These are phyloP conservation scores for Lagocephalus sceleratus DNA, from an alignment of 2,797 vertebrate genomes.

Conservation along the genomic window DNA sequence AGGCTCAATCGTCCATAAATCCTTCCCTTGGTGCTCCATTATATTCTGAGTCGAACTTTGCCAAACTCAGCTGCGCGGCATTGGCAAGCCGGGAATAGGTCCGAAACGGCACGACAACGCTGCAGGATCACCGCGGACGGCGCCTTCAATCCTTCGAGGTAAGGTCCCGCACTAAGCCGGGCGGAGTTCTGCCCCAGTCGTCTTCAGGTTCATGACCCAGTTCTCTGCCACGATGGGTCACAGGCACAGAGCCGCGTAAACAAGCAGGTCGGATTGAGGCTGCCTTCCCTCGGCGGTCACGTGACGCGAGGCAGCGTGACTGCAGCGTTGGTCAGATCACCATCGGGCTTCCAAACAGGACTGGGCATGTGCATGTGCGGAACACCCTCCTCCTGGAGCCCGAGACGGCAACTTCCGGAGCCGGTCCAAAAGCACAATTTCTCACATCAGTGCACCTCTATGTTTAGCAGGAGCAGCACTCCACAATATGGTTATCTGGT, in stretches of 20 bases:
- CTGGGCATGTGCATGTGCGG: conserved; percentile 42
- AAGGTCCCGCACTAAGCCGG: conserved; percentile 35
- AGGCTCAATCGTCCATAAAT: conserved; percentile 43
- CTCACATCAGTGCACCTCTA: conserved; percentile 57
- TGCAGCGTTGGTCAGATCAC: conserved; percentile 50
- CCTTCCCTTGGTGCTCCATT: conserved; percentile 24
- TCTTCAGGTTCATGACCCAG: conserved; percentile 50
- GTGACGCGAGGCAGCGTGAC: conserved; percentile 52
- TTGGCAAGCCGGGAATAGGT: conserved; percentile 26
- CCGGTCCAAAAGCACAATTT: conserved; percentile 64
- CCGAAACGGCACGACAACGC: conserved; percentile 15
- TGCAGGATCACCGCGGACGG: conserved; percentile 21
- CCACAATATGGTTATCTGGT: conserved; percentile 46
- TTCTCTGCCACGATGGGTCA: conserved; percentile 49
- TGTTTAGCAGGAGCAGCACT: conserved; percentile 46
- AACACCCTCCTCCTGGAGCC: conserved; percentile 53
- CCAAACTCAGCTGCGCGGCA: conserved; percentile 28
- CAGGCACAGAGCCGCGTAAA: conserved; percentile 44
- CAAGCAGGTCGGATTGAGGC: conserved; percentile 39
- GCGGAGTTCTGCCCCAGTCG: conserved; percentile 30
- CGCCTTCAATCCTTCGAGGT: conserved; percentile 26
- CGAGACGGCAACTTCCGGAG: conserved; percentile 56
- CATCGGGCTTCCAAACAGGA: conserved; percentile 45
- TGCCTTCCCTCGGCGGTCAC: conserved; percentile 47
- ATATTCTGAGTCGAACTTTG: conserved; percentile 26